Evolutionary conservation across 2,113 vertebrate genomes (phyloP).

Genomic region (Strix uralensis): DNA sequence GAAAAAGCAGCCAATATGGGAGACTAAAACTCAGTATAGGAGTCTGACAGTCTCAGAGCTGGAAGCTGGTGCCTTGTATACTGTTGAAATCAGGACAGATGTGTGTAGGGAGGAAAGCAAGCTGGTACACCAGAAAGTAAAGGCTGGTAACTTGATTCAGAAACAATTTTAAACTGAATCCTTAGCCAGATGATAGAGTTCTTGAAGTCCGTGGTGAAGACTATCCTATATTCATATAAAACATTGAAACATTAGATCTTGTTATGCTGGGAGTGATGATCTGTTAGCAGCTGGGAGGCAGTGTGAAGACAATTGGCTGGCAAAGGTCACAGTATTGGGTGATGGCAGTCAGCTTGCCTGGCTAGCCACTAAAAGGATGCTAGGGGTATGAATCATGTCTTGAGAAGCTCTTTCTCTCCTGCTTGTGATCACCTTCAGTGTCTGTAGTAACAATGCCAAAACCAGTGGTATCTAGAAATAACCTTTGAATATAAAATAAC

Average conservation of each 20-base stretch:
- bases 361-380: not conserved
- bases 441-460: not conserved
- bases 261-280: not conserved
- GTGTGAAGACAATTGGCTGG: not conserved
- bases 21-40: not conserved
- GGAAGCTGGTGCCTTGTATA: conserved; percentile 63
- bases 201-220: not conserved
- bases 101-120: conserved; percentile 46
- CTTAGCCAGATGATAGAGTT: not conserved
- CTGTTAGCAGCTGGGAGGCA: not conserved
- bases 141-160: conserved; percentile 46
- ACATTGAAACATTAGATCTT: not conserved
- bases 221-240: not conserved
- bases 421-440: not conserved
- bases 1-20: not conserved
- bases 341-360: not conserved
- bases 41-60: conserved; percentile 42
- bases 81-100: conserved; percentile 49
- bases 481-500: not conserved
- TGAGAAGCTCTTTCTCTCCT: not conserved
- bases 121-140: conserved; percentile 15
- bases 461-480: not conserved
- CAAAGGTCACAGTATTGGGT: not conserved
- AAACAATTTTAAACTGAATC: not conserved
- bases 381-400: not conserved